Evolutionary conservation across 1,140 invertebrate species (phyloP).

Genomic region (Ceratina australensis): DNA sequence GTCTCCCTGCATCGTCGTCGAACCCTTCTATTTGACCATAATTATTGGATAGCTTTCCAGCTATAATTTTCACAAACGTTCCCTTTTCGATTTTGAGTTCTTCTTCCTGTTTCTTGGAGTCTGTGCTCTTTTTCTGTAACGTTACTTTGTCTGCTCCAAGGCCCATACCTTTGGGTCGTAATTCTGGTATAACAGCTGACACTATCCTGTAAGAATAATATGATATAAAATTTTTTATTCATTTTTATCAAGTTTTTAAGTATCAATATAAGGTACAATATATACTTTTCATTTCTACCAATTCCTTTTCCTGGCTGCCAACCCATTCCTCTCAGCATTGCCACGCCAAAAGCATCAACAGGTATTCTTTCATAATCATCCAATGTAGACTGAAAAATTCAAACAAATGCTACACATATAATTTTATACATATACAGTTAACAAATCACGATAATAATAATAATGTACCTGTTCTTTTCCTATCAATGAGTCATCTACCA

Average conservation of each 20-base stretch:
- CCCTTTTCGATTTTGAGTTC: constrained; percentile 84
- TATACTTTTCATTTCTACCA: constrained; percentile 82
- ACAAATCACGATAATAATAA: too few relatives aligned
- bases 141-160: constrained; percentile 90
- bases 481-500: constrained; percentile 79
- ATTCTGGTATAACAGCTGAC: too few relatives aligned
- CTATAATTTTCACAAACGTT: constrained; percentile 85
- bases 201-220: too few relatives aligned
- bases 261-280: constrained; percentile 20
- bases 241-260: too few relatives aligned
- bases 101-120: constrained; percentile 81
- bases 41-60: constrained; percentile 86
- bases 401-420: too few relatives aligned
- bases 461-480: constrained; percentile 80
- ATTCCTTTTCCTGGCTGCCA: constrained; percentile 90
- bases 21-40: constrained; percentile 93
- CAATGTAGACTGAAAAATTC: constrained; percentile 81
- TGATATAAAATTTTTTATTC: too few relatives aligned
- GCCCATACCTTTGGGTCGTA: constrained; percentile 88
- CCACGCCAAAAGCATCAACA: constrained; percentile 92
- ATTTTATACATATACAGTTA: too few relatives aligned
- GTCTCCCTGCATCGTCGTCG: constrained; percentile 90
- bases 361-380: constrained; percentile 96
- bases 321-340: constrained; percentile 97
- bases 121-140: constrained; percentile 78